These are phyloP conservation scores for Orbicella faveolata DNA, from an alignment of 64 coral and sea anemone species.

Conservation along the genomic window DNA sequence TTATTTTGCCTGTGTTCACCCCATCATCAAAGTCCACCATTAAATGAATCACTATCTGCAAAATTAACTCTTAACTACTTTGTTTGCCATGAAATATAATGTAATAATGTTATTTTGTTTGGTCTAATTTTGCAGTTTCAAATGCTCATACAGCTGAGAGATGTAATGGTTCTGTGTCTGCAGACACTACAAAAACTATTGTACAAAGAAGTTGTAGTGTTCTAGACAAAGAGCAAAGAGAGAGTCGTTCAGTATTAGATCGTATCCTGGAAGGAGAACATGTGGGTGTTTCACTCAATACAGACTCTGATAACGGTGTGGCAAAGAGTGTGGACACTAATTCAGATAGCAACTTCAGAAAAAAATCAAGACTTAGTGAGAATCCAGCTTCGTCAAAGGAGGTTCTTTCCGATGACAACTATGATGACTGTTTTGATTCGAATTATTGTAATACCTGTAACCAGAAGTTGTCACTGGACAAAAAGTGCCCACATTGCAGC, in stretches of 20 bases:
- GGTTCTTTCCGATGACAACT: not conserved
- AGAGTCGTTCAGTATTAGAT: not conserved
- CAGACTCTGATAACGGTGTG: not conserved
- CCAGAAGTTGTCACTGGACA: not conserved
- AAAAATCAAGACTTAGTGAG: not conserved
- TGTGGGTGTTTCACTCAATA: too few species aligned
- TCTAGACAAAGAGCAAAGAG: not conserved
- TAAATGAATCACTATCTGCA: too few species aligned
- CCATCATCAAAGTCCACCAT: too few species aligned
- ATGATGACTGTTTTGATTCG: not conserved
- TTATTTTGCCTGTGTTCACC: too few species aligned
- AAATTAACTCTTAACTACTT: not conserved
- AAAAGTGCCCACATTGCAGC: not conserved
- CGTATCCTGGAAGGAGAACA: not conserved
- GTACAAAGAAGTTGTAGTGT: not conserved
- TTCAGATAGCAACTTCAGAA: not conserved
- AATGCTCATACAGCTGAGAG: not conserved
- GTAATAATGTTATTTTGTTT: too few species aligned
- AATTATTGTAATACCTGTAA: constrained; percentile 3
- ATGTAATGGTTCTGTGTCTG: not conserved
- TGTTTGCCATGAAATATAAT: not conserved
- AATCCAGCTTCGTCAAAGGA: not conserved
- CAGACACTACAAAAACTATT: not conserved
- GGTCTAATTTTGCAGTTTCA: not conserved
- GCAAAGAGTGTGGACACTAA: not conserved